A percentile compares a stretch with the other conserved stretches of the same genome.
Evolutionary conservation across 1,140 invertebrate genomes (phyloP).

Genomic region (Musca domestica): DNA sequence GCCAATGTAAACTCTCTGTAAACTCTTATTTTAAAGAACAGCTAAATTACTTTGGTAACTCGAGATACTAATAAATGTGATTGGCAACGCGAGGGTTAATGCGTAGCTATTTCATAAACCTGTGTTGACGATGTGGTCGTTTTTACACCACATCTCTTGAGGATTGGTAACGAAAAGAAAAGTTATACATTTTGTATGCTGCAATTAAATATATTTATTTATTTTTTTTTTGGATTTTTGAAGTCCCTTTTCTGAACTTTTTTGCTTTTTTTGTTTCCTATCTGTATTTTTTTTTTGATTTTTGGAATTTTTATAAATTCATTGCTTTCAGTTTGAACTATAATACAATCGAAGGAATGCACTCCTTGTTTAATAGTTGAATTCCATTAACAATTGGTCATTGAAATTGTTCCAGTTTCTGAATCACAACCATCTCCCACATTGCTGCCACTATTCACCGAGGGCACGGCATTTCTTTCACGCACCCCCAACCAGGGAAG

Average conservation of each 20-base stretch:
- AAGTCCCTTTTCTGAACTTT: constrained; percentile 2
- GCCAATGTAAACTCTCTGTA: too few species aligned
- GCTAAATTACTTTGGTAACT: too few species aligned
- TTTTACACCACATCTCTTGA: too few species aligned
- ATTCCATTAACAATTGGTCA: neutral
- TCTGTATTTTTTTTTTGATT: constrained; percentile 23
- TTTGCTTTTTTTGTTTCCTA: neutral
- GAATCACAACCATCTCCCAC: neutral
- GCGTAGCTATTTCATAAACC: too few species aligned
- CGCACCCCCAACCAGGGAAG: constrained; percentile 71
- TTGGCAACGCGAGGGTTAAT: too few species aligned
- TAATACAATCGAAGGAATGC: neutral
- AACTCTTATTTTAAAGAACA: too few species aligned
- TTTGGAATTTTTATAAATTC: constrained; percentile 18
- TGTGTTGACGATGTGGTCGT: too few species aligned
- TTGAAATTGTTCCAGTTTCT: constrained; percentile 1
- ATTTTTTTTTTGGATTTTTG: constrained; percentile 22
- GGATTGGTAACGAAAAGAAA: too few species aligned
- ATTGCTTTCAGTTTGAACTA: constrained; percentile 2
- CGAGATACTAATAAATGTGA: too few species aligned
- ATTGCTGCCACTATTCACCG: neutral
- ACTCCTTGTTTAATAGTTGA: neutral
- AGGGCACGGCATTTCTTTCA: constrained; percentile 46
- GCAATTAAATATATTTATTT: constrained; percentile 12
- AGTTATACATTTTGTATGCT: too few species aligned